Percentiles rank a stretch among this genome's conserved stretches.
Evolutionary conservation across 2,797 vertebrate genomes (phyloP).

Genomic region (Chaetodon trifasciatus): DNA sequence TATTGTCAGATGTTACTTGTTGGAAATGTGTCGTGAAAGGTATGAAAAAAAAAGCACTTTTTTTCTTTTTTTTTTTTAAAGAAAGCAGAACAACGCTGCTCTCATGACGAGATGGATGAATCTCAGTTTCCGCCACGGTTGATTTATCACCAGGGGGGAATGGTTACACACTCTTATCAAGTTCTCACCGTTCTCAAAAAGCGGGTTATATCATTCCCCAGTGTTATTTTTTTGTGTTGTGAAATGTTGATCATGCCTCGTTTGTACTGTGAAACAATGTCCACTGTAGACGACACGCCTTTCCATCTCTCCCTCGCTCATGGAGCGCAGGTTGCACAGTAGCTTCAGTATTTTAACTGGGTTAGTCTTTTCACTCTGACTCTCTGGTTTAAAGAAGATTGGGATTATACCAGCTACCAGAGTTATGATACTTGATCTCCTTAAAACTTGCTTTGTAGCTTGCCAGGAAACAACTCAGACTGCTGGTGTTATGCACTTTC

Average conservation of each 20-base stretch:
- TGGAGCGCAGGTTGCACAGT: constrained; percentile 47
- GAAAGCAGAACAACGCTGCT: constrained; percentile 35
- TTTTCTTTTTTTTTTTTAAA: constrained; percentile 1
- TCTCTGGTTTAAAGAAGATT: constrained; percentile 37
- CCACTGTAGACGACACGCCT: constrained; percentile 39
- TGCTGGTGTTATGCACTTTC: constrained; percentile 31
- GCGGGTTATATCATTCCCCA: constrained; percentile 49
- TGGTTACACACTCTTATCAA: constrained; percentile 37
- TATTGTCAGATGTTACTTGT: constrained; percentile 45
- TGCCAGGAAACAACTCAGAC: constrained; percentile 45
- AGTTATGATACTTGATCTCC: constrained; percentile 41
- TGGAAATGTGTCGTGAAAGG: constrained; percentile 49
- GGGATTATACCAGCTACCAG: constrained; percentile 17
- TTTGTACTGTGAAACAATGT: constrained; percentile 62
- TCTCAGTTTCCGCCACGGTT: constrained; percentile 35
- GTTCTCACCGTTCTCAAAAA: constrained; percentile 29
- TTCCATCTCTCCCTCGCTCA: not conserved
- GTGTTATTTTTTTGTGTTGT: constrained; percentile 59
- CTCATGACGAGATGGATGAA: constrained; percentile 19
- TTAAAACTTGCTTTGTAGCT: constrained; percentile 50
- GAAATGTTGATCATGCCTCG: constrained; percentile 40
- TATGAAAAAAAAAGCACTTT: constrained; percentile 68
- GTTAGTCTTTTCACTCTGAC: constrained; percentile 27
- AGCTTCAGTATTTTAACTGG: constrained; percentile 39
- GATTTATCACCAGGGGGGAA: constrained; percentile 39